These are phyloP conservation scores for Stratiomys singularior DNA, from an alignment of 2,888 invertebrate species.

Conservation along the genomic window DNA sequence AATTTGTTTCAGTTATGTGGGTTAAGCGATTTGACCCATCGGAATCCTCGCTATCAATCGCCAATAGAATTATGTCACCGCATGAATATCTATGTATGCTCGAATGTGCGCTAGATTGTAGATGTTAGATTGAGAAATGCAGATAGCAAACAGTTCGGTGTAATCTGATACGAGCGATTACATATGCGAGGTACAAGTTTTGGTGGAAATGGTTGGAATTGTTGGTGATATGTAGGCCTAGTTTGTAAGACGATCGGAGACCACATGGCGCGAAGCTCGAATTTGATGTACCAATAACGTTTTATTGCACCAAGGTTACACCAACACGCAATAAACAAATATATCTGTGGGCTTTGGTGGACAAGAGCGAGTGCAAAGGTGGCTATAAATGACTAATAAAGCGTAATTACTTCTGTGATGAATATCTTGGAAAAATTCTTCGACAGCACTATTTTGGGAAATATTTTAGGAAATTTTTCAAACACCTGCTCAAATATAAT, in stretches of 20 bases:
- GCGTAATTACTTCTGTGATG: no score
- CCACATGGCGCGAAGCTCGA: background rate
- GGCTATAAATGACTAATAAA: no score
- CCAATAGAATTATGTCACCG: conserved; percentile 13
- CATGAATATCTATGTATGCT: background rate
- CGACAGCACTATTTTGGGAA: no score
- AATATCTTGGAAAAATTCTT: no score
- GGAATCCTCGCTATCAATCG: conserved; percentile 14
- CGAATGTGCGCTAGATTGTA: background rate
- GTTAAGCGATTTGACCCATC: conserved; percentile 30
- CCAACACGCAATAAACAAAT: no score
- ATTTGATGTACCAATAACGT: background rate
- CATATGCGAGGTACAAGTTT: background rate
- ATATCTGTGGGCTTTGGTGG: no score
- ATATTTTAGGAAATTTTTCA: no score
- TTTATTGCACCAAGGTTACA: no score
- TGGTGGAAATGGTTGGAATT: background rate
- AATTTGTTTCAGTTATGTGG: conserved; percentile 21
- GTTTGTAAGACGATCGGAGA: background rate
- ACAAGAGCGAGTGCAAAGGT: no score
- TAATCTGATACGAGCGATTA: conserved; percentile 14
- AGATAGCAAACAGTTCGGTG: background rate
- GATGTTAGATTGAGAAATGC: background rate
- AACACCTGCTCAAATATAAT: no score
- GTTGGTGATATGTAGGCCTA: background rate